phyloP scores from a whole-genome alignment of 2,113 vertebrate species.

The Muntiacus reevesi region DNA sequence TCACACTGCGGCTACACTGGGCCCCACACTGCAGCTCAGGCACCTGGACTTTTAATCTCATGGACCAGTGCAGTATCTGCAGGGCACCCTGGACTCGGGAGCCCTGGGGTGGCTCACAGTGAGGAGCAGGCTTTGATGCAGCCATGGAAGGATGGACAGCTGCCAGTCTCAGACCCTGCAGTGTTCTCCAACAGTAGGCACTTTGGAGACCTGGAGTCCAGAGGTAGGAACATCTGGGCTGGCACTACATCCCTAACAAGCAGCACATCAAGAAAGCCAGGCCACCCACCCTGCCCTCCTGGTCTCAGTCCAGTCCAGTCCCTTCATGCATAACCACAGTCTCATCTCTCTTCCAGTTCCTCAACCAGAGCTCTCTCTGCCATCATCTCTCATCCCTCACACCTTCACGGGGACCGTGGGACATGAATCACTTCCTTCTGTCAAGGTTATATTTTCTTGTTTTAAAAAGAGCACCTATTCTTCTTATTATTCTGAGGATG shows the following conservation, averaged over 20 bases:
- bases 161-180: fast-evolving
- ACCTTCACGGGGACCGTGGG: not conserved
- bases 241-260: not conserved
- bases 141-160: not conserved
- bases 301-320: not conserved
- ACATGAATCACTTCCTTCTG: slow-evolving; percentile 61
- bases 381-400: not conserved
- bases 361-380: not conserved
- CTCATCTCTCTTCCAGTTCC: not conserved
- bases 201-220: not conserved
- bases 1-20: fast-evolving
- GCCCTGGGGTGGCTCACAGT: fast-evolving
- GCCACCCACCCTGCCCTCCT: not conserved
- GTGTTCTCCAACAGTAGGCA: fast-evolving
- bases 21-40: not conserved
- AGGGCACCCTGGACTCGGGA: not conserved
- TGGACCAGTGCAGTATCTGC: fast-evolving
- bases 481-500: slow-evolving; percentile 60
- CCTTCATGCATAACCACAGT: not conserved
- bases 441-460: slow-evolving; percentile 64
- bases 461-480: slow-evolving; percentile 68
- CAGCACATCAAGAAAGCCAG: not conserved
- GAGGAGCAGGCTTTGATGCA: fast-evolving
- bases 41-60: not conserved
- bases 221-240: not conserved